phyloP scores from a whole-genome alignment of 2,797 vertebrate species.

The Bovichtus diacanthus region DNA sequence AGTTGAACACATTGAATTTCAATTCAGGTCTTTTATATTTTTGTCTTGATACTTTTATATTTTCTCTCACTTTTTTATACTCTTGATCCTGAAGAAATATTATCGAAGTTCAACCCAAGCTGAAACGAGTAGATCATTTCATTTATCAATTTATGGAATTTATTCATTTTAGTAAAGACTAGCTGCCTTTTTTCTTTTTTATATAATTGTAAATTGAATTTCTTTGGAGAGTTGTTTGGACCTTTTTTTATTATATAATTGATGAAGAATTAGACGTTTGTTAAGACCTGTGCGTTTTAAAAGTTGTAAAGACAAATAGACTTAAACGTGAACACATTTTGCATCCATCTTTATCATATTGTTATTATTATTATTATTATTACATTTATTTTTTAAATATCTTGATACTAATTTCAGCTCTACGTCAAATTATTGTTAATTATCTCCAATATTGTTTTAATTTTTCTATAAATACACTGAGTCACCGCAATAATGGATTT shows the following conservation, averaged over 20 bases:
- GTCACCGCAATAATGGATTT: slow-evolving; percentile 25
- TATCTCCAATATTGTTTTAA: background rate
- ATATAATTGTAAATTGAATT: too few relatives aligned
- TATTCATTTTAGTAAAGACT: too few relatives aligned
- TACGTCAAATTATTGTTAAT: slow-evolving; percentile 1
- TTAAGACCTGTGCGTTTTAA: too few relatives aligned
- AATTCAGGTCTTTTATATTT: background rate
- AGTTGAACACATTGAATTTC: background rate
- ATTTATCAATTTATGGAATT: background rate
- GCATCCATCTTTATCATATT: background rate
- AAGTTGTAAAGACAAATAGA: background rate
- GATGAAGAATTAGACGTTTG: too few relatives aligned
- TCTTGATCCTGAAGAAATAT: background rate
- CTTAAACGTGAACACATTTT: background rate
- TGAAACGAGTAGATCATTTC: background rate
- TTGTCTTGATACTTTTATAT: background rate
- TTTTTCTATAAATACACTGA: background rate
- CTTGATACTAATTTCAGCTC: background rate
- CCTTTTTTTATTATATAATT: too few relatives aligned
- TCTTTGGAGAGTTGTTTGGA: too few relatives aligned
- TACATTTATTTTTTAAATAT: background rate
- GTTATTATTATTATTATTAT: background rate
- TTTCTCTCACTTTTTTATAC: background rate
- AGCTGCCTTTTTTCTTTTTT: too few relatives aligned
- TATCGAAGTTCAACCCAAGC: background rate